Evolutionary conservation across 23 tunicate genomes (phyloP), one percentile per base, ranked within the genome.

Genomic region (Botrylloides violaceus): DNA sequence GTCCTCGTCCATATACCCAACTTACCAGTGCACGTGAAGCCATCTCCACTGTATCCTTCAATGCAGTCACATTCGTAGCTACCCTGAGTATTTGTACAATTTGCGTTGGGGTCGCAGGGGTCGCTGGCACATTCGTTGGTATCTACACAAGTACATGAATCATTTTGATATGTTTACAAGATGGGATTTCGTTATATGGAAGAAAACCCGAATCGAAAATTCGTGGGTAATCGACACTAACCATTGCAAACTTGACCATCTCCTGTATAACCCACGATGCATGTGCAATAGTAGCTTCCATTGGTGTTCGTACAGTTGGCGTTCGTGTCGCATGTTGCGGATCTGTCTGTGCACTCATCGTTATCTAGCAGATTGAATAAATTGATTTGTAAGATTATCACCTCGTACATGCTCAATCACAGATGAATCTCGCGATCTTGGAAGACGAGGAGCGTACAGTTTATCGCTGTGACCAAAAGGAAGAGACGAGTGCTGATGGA

Each of bases 201-300:
- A 43, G 53, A 43, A 43, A 15, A n/a, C n/a, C n/a, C n/a, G n/a
- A n/a, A n/a, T n/a, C n/a, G n/a, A n/a, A n/a, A n/a, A n/a, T 43
- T 43, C 9, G 53, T 43, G 12, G 9, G 53, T 7, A 43, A 43
- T 43, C 53, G 53, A 43, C 53, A 7, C 53, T 43, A 9, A 43
- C 53, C 15, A 43, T 43, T 43, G 9, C 53, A n/a, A n/a, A n/a
- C n/a, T n/a, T n/a, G n/a, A 6, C 64, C 64, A 26, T 59, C 64
- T 59, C 64, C 64, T 6, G 64, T 59, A 59, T 59, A 59, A 6
- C 64, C 64, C 9, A n/a, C 27, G 28, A 7, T 59, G 64, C 64
- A 59, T 7, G 64, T n/a, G 30, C 64, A 59, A 26, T 7, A 7
- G 30, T 7, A 59, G 30, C 64, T 26, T 22, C 29, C 29, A 22